Evolutionary conservation across 2,797 vertebrate species (phyloP).

Genomic region (Fringilla coelebs): DNA sequence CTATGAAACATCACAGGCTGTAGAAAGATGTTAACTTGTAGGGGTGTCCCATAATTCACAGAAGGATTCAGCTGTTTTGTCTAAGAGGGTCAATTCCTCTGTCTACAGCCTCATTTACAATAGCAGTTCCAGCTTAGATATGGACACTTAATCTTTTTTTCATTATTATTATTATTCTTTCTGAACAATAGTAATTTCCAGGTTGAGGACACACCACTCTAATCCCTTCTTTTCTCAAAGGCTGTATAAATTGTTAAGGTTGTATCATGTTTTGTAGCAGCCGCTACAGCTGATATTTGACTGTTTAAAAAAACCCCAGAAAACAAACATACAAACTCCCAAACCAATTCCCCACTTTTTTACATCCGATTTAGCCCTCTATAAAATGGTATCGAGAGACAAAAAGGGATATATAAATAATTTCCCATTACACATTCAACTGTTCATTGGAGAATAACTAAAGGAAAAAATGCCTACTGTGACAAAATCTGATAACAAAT

Average conservation of each 20-base stretch:
- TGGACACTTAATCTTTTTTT: constrained; percentile 46
- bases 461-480: not conserved
- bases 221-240: constrained; percentile 44
- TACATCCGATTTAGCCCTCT: not conserved
- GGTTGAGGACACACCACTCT: not conserved
- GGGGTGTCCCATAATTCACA: constrained; percentile 3
- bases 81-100: constrained; percentile 12
- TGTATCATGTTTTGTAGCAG: not conserved
- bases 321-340: not conserved
- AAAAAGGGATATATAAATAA: not conserved
- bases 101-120: constrained; percentile 24
- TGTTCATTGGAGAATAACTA: not conserved
- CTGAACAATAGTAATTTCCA: constrained; percentile 38
- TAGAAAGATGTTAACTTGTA: constrained; percentile 8
- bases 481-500: not conserved
- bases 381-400: not conserved
- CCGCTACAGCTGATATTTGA: not conserved
- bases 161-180: constrained; percentile 50
- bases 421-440: not conserved
- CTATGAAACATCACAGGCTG: not conserved
- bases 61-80: constrained; percentile 6
- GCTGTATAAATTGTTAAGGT: constrained; percentile 14
- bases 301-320: not conserved
- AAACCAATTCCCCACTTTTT: not conserved
- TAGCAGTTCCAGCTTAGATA: not conserved